A percentile compares a stretch with the other conserved stretches of the same genome.
Conservation (phyloP, 2,797 vertebrate species). For the Myripristis murdjan region DNA sequence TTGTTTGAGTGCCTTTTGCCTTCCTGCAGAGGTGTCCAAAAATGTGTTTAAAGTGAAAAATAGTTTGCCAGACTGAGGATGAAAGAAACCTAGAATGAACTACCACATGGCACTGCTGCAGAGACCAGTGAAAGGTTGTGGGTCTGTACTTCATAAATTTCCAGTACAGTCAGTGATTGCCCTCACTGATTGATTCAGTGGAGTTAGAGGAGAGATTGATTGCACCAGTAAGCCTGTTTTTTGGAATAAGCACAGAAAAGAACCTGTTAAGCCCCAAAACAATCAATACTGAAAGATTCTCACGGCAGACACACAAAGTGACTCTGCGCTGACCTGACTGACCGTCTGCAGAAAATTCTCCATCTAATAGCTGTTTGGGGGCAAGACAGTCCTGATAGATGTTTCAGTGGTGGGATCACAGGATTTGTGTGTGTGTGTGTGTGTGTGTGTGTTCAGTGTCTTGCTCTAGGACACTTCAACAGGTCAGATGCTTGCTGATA, state of each 20-base stretch:
- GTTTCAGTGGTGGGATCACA: too few species aligned
- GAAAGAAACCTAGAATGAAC: conserved; percentile 2
- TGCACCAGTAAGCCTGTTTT: background rate
- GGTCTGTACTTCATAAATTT: background rate
- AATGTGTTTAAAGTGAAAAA: conserved; percentile 29
- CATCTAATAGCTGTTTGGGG: background rate
- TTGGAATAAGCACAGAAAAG: background rate
- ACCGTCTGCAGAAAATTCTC: too few species aligned
- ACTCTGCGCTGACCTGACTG: too few species aligned
- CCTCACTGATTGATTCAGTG: conserved; percentile 7
- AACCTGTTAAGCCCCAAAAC: background rate
- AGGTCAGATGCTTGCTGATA: background rate
- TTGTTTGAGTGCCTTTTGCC: conserved; percentile 10
- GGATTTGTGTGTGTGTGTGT: background rate
- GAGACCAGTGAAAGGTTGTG: background rate
- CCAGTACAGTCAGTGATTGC: background rate
- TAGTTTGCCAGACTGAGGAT: background rate
- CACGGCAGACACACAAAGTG: too few species aligned
- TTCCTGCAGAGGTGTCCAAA: conserved; percentile 15
- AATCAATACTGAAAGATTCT: background rate
- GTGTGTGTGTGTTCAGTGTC: background rate
- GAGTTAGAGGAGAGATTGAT: background rate
- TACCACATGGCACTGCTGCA: background rate
- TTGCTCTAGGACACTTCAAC: too few species aligned
- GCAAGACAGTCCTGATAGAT: too few species aligned